Evolutionary conservation across 2,888 invertebrate species (phyloP), one percentile per base, ranked within the genome.

Genomic region (Lepas anatifera): DNA sequence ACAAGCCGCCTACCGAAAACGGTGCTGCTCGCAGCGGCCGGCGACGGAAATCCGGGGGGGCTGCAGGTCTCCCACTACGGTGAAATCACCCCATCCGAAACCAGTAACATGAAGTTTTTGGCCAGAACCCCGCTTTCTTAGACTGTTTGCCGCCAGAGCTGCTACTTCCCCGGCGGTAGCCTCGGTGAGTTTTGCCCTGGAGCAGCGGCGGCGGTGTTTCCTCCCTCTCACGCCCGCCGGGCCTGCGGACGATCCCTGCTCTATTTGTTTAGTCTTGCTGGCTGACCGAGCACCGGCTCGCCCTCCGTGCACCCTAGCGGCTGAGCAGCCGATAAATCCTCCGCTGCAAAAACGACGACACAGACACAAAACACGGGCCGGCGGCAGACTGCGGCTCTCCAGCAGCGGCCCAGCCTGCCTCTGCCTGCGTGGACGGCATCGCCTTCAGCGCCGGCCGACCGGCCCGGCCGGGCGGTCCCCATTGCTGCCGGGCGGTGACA

Each of bases 191-290:
- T n/a, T n/a, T n/a, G n/a, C n/a, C n/a, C n/a, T n/a, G n/a, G n/a
- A n/a, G n/a, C n/a, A n/a, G n/a, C n/a, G n/a, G n/a, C n/a, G n/a
- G n/a, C 16, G 22, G 46, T 16, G 18, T 22, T n/a, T 7, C 7
- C 46, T 46, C 46, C 46, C 46, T 10, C 22, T 16, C 22, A 46
- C 22, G 13, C 46, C 16, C 16, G 25, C 52, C 29, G 29, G 27
- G 27, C 16, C 52, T 27, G 27, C 25, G 16, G 13, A 13, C 25
- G 29, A 13, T 50, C 50, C 27, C 50, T 3, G 22, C 25, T 13
- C 35, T 32, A 58, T 58, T 58, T 58, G 58, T 58, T 58, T 58
- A 58, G 58, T 58, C 58, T 58, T 58, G 22, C 58, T 52, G 52
- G 58, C 25, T 58, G 25, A 32, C 58, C 58, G 11, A 10, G 41